Conservation (phyloP, 1,140 invertebrate species). For the Platorchestia sp. region DNA sequence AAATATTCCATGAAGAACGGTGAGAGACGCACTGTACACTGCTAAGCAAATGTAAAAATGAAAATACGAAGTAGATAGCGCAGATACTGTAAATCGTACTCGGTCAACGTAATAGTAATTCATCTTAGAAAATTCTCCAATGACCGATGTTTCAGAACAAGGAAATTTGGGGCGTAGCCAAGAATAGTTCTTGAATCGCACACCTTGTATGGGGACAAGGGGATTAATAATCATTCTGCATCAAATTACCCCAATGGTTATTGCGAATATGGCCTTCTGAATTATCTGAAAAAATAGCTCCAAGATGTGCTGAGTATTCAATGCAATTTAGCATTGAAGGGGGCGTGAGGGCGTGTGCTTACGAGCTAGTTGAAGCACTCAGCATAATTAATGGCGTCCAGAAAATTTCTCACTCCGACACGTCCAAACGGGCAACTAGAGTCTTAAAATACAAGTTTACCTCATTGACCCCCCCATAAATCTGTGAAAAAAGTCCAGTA, state of each 20-base stretch:
- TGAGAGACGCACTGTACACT: too few relatives aligned
- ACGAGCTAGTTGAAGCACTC: background rate
- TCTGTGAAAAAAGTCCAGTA: background rate
- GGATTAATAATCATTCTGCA: background rate
- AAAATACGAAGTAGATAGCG: too few relatives aligned
- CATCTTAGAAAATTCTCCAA: too few relatives aligned
- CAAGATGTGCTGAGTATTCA: background rate
- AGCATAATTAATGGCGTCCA: background rate
- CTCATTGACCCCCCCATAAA: background rate
- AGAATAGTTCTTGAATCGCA: background rate
- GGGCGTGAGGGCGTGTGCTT: background rate
- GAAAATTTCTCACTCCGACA: background rate
- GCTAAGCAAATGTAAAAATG: too few relatives aligned
- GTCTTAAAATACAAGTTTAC: background rate
- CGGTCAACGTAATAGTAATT: too few relatives aligned
- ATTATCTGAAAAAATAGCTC: background rate
- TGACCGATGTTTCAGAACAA: too few relatives aligned
- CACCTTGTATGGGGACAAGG: background rate
- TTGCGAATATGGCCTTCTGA: background rate
- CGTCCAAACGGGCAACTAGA: background rate
- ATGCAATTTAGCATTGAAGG: background rate
- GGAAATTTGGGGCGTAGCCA: background rate
- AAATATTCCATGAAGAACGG: too few relatives aligned
- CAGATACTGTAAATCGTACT: too few relatives aligned
- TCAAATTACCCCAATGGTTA: background rate